Conservation (phyloP, 2,113 vertebrate species). For the Asarcornis scutulata region DNA sequence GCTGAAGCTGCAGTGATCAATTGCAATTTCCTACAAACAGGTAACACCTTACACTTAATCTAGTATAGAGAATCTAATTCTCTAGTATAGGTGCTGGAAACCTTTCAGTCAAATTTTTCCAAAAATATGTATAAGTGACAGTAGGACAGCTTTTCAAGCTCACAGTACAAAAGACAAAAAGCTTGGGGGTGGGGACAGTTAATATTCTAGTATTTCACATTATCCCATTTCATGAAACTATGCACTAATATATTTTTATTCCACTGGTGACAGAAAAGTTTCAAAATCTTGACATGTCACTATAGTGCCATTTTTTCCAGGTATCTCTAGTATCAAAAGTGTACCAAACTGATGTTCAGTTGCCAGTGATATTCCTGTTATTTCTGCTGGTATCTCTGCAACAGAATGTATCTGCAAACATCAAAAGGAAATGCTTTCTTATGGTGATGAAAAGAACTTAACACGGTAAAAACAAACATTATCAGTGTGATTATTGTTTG, state of each 20-base stretch:
- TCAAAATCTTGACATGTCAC: neutral
- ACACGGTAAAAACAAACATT: neutral
- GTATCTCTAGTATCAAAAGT: accelerated
- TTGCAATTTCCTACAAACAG: neutral
- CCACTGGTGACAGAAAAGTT: neutral
- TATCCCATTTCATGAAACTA: neutral
- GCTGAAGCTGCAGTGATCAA: neutral
- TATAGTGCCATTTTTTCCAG: neutral
- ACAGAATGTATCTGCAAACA: neutral
- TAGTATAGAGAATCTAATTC: neutral
- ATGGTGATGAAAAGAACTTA: neutral
- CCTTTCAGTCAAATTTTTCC: neutral
- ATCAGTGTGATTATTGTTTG: neutral
- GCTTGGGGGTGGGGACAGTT: accelerated
- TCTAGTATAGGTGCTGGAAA: neutral
- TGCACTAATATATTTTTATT: neutral
- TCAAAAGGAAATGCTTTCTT: neutral
- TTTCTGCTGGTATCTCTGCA: neutral
- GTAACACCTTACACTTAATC: neutral
- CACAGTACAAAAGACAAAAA: neutral
- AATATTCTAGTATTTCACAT: neutral
- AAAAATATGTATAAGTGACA: neutral
- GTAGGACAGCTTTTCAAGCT: neutral
- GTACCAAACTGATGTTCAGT: neutral
- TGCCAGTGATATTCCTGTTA: neutral